Conservation (phyloP, 2,888 invertebrate species). For the Meiosimyza decipiens region DNA sequence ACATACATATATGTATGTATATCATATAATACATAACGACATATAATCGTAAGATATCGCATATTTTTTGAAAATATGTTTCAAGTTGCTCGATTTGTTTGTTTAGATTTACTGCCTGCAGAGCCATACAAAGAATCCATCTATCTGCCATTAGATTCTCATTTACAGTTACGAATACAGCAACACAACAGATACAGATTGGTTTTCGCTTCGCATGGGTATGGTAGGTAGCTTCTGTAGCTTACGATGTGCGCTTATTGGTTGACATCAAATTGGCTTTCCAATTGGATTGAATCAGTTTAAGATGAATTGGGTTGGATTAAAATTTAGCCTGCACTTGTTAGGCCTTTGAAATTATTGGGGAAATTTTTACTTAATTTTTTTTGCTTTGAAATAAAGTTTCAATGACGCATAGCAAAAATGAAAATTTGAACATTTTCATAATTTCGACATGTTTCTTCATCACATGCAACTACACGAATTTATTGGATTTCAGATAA, state of each 20-base stretch:
- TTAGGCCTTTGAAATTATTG: too few relatives aligned
- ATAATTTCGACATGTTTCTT: constrained; percentile 2
- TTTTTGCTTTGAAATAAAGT: too few relatives aligned
- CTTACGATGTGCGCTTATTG: too few relatives aligned
- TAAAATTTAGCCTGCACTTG: too few relatives aligned
- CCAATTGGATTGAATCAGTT: too few relatives aligned
- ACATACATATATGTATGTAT: too few relatives aligned
- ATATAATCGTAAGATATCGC: background rate
- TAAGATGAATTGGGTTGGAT: too few relatives aligned
- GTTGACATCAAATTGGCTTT: too few relatives aligned
- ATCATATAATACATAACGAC: too few relatives aligned
- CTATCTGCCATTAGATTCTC: background rate
- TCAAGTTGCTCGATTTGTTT: constrained; percentile 32
- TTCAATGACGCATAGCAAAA: background rate
- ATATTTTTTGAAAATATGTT: constrained; percentile 4
- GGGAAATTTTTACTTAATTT: too few relatives aligned
- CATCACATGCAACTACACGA: background rate
- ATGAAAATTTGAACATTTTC: background rate
- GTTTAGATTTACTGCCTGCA: constrained; percentile 1
- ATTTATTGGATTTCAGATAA: constrained; percentile 20
- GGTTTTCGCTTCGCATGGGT: background rate
- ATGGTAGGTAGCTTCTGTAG: too few relatives aligned
- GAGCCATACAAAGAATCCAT: background rate
- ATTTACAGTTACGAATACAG: constrained; percentile 2
- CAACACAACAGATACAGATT: background rate